Conservation (phyloP, 2,888 invertebrate species). For the Chrysopilus asiliformis region DNA sequence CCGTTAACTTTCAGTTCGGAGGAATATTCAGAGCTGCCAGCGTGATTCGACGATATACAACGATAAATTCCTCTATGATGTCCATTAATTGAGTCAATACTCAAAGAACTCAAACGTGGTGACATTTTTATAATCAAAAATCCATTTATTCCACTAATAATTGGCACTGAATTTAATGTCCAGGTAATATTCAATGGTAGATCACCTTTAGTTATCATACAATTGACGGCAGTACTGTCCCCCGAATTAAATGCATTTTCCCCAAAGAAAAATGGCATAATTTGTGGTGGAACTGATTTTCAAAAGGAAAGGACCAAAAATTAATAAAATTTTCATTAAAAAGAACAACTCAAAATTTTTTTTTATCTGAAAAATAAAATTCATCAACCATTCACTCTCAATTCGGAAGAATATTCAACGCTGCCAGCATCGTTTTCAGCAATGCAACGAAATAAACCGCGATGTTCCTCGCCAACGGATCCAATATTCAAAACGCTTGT, state of each 20-base stretch:
- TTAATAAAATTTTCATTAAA: conserved; percentile 1
- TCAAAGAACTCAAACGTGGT: conserved; percentile 46
- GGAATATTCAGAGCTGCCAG: conserved; percentile 49
- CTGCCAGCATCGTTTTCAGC: conserved; percentile 57
- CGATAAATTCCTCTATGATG: conserved; percentile 60
- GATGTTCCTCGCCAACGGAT: conserved; percentile 51
- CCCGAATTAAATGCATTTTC: conserved; percentile 58
- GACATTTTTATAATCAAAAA: conserved; percentile 36
- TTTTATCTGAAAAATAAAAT: too few species aligned
- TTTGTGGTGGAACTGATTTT: conserved; percentile 50
- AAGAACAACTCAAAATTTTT: too few species aligned
- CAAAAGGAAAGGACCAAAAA: conserved; percentile 11
- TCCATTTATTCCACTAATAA: conserved; percentile 22
- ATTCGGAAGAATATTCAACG: conserved; percentile 49
- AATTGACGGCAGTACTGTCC: conserved; percentile 52
- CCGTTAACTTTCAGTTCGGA: conserved; percentile 47
- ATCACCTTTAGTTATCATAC: conserved; percentile 62
- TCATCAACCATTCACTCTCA: conserved; percentile 58
- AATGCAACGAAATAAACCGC: conserved; percentile 60
- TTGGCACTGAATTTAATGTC: conserved; percentile 46
- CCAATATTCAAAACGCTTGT: conserved; percentile 53
- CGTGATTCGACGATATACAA: conserved; percentile 52
- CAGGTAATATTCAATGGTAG: conserved; percentile 64
- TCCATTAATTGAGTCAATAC: conserved; percentile 46
- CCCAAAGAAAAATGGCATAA: conserved; percentile 56